A percentile compares a stretch with the other conserved stretches of the same genome.
These are phyloP conservation scores for Venustaconcha ellipsiformis DNA, from an alignment of 1,140 invertebrate species.

Conservation along the genomic window DNA sequence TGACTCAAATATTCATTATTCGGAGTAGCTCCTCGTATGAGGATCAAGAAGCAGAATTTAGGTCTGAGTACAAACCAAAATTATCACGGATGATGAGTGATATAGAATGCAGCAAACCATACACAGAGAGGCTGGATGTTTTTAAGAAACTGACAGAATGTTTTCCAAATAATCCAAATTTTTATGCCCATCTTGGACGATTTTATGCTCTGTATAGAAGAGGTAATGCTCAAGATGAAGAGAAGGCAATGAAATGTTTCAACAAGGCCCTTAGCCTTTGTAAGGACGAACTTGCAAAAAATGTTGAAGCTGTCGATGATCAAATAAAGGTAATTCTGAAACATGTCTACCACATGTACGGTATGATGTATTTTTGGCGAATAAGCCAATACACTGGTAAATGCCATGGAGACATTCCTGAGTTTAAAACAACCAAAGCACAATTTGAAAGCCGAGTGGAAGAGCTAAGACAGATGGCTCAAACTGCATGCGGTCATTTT, in stretches of 20 bases:
- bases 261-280: constrained; percentile 27
- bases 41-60: constrained; percentile 14
- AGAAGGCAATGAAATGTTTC: constrained; percentile 33
- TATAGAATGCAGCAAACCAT: constrained; percentile 33
- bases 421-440: not conserved
- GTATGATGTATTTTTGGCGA: constrained; percentile 26
- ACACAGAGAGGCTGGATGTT: constrained; percentile 29
- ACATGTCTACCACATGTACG: constrained; percentile 42
- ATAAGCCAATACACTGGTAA: constrained; percentile 23
- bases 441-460: constrained; percentile 3
- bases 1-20: constrained; percentile 35
- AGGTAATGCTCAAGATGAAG: constrained; percentile 31
- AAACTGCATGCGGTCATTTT: constrained; percentile 27
- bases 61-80: constrained; percentile 9
- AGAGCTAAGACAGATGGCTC: constrained; percentile 15
- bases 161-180: constrained; percentile 40
- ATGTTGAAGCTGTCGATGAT: constrained; percentile 4
- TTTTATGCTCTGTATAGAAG: constrained; percentile 34
- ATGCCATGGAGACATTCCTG: constrained; percentile 2
- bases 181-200: constrained; percentile 40
- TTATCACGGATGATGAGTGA: constrained; percentile 35
- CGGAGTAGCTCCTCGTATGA: constrained; percentile 29
- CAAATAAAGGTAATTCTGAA: constrained; percentile 19
- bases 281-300: not conserved
- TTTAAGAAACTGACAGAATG: constrained; percentile 24